Evolutionary conservation across 2,888 invertebrate species (phyloP).

Genomic region (Ditylenchus weischeri): DNA sequence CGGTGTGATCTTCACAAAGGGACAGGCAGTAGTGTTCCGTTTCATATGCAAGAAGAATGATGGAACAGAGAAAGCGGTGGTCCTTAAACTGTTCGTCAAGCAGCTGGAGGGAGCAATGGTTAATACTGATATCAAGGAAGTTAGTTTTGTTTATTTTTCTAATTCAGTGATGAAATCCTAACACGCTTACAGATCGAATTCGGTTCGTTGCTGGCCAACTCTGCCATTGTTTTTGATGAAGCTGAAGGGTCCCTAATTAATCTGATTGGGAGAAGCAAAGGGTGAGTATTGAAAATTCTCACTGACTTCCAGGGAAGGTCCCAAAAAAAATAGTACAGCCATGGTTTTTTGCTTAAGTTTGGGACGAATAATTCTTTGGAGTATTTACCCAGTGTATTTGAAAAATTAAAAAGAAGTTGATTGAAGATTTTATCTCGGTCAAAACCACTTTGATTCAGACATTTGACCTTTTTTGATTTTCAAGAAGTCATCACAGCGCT

Average conservation of each 20-base stretch:
- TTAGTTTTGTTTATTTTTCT: background rate
- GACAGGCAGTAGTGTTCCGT: constrained; percentile 75
- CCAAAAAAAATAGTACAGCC: too few species aligned
- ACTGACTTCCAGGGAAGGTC: too few species aligned
- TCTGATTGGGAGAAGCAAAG: constrained; percentile 73
- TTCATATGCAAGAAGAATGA: constrained; percentile 68
- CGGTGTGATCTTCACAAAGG: constrained; percentile 81
- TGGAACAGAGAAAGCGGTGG: constrained; percentile 67
- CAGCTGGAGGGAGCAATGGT: constrained; percentile 72
- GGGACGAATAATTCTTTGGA: too few species aligned
- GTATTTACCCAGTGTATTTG: too few species aligned
- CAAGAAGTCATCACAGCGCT: constrained; percentile 63
- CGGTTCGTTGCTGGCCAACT: constrained; percentile 82
- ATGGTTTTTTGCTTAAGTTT: too few species aligned
- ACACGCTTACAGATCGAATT: constrained; percentile 34
- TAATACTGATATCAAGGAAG: constrained; percentile 22
- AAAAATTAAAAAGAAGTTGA: too few species aligned
- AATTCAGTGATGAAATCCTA: background rate
- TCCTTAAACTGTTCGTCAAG: constrained; percentile 78
- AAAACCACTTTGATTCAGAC: too few species aligned
- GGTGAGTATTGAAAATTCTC: constrained; percentile 49
- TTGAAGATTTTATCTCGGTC: background rate
- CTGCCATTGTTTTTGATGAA: constrained; percentile 86
- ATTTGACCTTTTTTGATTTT: constrained; percentile 17
- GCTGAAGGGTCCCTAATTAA: constrained; percentile 84